Conservation (phyloP, 2,888 invertebrate species). For the Ctena decussata region DNA sequence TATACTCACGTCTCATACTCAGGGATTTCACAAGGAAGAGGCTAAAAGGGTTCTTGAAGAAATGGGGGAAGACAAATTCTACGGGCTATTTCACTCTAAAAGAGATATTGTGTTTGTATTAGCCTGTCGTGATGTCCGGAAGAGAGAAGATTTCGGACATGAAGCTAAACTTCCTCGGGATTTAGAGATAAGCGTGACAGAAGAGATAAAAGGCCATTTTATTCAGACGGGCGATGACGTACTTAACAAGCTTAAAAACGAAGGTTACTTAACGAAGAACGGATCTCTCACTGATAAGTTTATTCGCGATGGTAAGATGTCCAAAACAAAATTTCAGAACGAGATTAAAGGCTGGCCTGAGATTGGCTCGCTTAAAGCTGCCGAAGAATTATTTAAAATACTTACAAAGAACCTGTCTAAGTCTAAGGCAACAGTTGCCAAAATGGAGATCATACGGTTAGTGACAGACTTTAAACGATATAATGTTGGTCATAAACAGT, state of each 20-base stretch:
- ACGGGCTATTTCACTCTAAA: too few species aligned
- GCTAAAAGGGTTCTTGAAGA: too few species aligned
- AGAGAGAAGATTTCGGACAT: neutral
- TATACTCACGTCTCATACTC: too few species aligned
- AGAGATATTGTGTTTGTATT: neutral
- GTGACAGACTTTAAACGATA: neutral
- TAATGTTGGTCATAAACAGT: neutral
- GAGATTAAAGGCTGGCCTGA: too few species aligned
- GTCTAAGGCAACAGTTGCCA: neutral
- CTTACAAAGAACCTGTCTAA: neutral
- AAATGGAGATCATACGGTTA: constrained; percentile 10
- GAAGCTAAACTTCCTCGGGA: too few species aligned
- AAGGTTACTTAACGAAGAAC: neutral
- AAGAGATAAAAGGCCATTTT: too few species aligned
- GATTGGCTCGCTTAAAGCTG: neutral
- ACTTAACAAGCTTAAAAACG: neutral
- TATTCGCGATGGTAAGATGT: neutral
- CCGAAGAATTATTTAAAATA: neutral
- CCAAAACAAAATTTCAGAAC: too few species aligned
- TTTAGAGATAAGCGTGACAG: too few species aligned
- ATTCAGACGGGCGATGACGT: too few species aligned
- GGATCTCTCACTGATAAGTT: constrained; percentile 1
- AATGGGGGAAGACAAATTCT: too few species aligned
- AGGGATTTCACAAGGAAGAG: too few species aligned
- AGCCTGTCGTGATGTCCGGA: neutral